These are phyloP conservation scores for Caracal caracal DNA, from an alignment of 2,113 vertebrate genomes.

Conservation along the genomic window DNA sequence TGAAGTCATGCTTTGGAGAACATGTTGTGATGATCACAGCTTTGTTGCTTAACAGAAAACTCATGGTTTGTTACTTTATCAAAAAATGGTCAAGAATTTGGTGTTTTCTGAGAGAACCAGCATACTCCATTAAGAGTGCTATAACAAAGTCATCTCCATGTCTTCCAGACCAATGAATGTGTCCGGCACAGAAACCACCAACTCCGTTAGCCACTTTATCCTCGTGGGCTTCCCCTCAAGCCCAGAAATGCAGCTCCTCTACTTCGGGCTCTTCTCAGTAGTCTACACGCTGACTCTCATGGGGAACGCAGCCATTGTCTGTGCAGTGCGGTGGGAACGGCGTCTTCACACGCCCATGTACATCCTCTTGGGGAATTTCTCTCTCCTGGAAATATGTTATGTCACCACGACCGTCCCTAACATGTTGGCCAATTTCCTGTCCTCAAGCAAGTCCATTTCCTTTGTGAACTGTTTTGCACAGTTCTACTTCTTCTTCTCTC, in stretches of 20 bases:
- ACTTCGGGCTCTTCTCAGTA: slow-evolving; percentile 49
- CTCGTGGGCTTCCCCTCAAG: slow-evolving; percentile 56
- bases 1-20: neutral
- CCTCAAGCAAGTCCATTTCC: slow-evolving; percentile 57
- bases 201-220: neutral
- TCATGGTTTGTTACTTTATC: neutral
- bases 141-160: neutral
- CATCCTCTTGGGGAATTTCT: slow-evolving; percentile 74
- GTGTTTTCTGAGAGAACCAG: neutral
- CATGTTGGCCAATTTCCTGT: slow-evolving; percentile 65
- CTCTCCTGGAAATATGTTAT: slow-evolving; percentile 74
- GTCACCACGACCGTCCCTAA: slow-evolving; percentile 55
- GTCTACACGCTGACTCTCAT: slow-evolving; percentile 49
- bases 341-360: slow-evolving; percentile 68
- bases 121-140: neutral
- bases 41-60: neutral
- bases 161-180: neutral
- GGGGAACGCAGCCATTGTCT: slow-evolving; percentile 62
- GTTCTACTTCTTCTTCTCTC: slow-evolving; percentile 73
- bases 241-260: slow-evolving; percentile 31
- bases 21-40: neutral
- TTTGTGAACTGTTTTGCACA: slow-evolving; percentile 69
- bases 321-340: slow-evolving; percentile 8
- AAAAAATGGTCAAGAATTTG: neutral
- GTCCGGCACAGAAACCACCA: neutral